Evolutionary conservation across 2,797 vertebrate genomes (phyloP).

Genomic region (Lepus townsendii): DNA sequence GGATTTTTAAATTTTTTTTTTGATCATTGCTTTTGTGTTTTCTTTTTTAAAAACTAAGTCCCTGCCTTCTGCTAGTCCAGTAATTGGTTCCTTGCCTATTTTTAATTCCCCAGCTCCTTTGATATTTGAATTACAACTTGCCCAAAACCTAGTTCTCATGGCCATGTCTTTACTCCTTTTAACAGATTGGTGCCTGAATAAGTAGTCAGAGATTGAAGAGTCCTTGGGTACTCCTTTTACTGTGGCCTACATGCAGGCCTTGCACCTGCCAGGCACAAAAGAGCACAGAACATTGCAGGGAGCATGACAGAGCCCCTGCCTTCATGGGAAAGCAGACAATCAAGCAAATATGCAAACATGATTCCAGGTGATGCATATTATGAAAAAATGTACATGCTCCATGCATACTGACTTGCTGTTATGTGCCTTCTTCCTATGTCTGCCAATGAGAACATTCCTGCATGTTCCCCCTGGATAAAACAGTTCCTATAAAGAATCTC

Average conservation of each 20-base stretch:
- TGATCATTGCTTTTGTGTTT: background rate
- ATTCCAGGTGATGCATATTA: background rate
- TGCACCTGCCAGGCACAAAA: background rate
- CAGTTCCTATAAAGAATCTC: constrained; percentile 49
- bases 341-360: constrained; percentile 30
- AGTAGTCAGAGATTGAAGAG: background rate
- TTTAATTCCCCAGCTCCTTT: background rate
- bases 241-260: background rate
- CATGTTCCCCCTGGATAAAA: background rate
- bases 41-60: background rate
- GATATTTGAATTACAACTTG: constrained; percentile 44
- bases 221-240: background rate
- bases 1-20: background rate
- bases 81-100: constrained; percentile 8
- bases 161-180: background rate
- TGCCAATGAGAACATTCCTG: background rate
- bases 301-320: background rate
- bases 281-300: background rate
- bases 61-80: background rate
- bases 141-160: background rate
- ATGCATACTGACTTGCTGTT: background rate
- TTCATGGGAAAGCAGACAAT: background rate
- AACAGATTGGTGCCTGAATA: background rate
- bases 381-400: background rate
- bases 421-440: background rate